Percentiles rank a stretch among this genome's conserved stretches.
Conservation (phyloP, 2,113 vertebrate genomes). For the Pseudois nayaur region DNA sequence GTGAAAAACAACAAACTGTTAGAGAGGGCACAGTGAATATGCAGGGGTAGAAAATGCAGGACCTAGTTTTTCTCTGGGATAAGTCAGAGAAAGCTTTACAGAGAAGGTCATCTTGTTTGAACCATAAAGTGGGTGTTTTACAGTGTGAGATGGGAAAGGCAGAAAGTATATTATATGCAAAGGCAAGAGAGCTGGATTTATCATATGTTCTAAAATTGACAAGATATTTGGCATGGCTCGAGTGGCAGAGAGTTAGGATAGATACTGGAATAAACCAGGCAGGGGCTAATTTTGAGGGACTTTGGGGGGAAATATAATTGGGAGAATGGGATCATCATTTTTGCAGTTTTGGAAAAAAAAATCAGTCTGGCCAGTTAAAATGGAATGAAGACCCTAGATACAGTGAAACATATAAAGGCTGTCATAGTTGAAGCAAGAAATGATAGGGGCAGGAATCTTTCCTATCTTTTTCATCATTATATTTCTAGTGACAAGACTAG, state of each 20-base stretch:
- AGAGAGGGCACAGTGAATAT: background rate
- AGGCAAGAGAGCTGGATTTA: background rate
- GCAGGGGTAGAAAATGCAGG: background rate
- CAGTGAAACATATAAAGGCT: constrained; percentile 1
- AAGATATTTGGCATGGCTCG: background rate
- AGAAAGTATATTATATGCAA: background rate
- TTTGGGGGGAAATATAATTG: background rate
- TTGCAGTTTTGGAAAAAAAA: background rate
- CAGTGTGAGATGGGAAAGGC: background rate
- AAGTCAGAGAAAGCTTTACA: background rate
- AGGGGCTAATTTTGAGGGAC: background rate
- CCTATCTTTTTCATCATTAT: constrained; percentile 28
- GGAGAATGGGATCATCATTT: background rate
- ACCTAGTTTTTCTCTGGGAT: background rate
- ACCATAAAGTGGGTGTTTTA: background rate
- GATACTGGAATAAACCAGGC: background rate
- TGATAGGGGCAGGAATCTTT: background rate
- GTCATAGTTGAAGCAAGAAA: constrained; percentile 9
- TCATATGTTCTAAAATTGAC: background rate
- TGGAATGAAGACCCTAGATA: background rate
- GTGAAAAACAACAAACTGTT: background rate
- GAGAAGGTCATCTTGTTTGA: background rate
- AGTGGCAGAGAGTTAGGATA: background rate
- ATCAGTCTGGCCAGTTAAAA: background rate
- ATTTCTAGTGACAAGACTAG: background rate